phyloP scores from a whole-genome alignment of 2,888 invertebrate genomes.

The Drosophila borealis region DNA sequence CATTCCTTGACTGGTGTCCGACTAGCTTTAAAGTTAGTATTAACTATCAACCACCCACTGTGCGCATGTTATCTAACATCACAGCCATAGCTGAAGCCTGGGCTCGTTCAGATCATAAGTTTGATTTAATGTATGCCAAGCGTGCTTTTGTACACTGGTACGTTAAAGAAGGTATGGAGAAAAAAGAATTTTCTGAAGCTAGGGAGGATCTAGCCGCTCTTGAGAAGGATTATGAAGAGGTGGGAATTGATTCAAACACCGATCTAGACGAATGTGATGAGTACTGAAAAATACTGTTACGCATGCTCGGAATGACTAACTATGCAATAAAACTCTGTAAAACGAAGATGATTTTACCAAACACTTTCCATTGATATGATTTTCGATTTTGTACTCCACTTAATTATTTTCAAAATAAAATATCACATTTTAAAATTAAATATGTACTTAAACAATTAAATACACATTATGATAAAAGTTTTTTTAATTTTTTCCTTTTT shows the following conservation, averaged over 20 bases:
- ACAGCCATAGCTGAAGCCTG: constrained; percentile 98
- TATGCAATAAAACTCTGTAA: neutral
- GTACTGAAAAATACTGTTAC: constrained; percentile 85
- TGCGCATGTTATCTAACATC: constrained; percentile 98
- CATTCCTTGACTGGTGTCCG: constrained; percentile 97
- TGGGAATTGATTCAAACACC: constrained; percentile 90
- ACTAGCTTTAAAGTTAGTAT: constrained; percentile 93
- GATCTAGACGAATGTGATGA: constrained; percentile 90
- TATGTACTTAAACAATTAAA: neutral
- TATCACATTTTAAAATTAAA: neutral
- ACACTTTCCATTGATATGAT: neutral
- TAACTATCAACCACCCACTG: constrained; percentile 96
- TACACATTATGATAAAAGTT: too few relatives aligned
- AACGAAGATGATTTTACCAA: neutral
- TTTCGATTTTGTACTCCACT: neutral
- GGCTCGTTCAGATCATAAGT: constrained; percentile 97
- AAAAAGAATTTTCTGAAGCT: constrained; percentile 94
- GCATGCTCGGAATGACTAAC: neutral
- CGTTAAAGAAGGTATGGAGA: constrained; percentile 94
- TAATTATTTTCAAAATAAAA: neutral
- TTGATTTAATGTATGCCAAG: constrained; percentile 98
- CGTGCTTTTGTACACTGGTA: constrained; percentile 98
- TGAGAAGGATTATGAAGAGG: constrained; percentile 92
- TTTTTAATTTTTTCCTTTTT: too few relatives aligned
- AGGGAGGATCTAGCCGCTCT: constrained; percentile 93